Evolutionary conservation across 2,888 invertebrate species (phyloP), one percentile per base, ranked within the genome.

Genomic region (Sinhomidia bicolor): DNA sequence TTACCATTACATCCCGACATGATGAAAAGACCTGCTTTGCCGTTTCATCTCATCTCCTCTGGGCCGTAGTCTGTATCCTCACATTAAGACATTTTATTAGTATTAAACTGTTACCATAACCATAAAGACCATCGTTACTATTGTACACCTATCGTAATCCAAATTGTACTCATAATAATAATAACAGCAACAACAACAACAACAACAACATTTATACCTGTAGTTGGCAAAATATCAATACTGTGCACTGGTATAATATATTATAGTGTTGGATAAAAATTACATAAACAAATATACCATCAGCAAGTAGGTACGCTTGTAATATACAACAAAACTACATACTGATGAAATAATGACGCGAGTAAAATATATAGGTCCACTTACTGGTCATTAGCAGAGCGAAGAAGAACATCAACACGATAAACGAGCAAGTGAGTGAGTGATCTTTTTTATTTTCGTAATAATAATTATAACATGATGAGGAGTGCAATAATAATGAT

Each of bases 71-170:
- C 20, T 26, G 14, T 29, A 14, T 29, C 29, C 62, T 3, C 36
- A 32, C n/a, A 68, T 68, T n/a, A 36, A 17, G 32, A 32, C 65
- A 68, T 29, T 68, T 20, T 68, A 68, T 23, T 17, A 36, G 36
- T 36, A 68, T 68, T 68, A 62, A 83, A 57, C 57, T 83, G 82
- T 83, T 83, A 65, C 29, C 51, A 82, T 80, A 54, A 65, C 23
- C 54, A 32, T 7, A n/a, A n/a, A n/a, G 4, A 36, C 82, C 51
- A 57, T 82, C 36, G 71, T 71, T 83, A 71, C 36, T 57, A 71
- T 32, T 83, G 71, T 41, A n/a, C n/a, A n/a, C n/a, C 29, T 65
- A 51, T 51, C 41, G 10, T 41, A 81, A 47, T 81, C 47, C 62
- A 65, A 65, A 81, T 65, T 44, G 80, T 29, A 41, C 65, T 62